Base-by-base conservation (phyloP, 2,888 invertebrate genomes). In the Gisinianus flammeolus region DNA sequence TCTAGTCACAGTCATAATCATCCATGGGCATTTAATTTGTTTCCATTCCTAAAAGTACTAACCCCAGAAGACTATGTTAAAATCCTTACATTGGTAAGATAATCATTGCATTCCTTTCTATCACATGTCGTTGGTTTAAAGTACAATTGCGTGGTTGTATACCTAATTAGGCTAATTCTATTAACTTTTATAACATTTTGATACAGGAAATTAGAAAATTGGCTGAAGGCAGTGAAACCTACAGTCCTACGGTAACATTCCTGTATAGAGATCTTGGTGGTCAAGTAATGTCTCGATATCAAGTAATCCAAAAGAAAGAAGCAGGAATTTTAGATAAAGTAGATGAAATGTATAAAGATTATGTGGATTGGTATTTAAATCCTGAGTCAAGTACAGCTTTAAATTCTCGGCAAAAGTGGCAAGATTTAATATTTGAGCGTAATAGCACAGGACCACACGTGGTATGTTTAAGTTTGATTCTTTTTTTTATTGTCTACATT, bases 141-240 rank as follows among this genome's bases (percentile, higher is more conserved):
- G n/a, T n/a, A n/a, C n/a, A n/a, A n/a, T n/a, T n/a, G n/a, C n/a
- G n/a, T n/a, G n/a, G n/a, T n/a, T n/a, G n/a, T n/a, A n/a, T n/a
- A n/a, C n/a, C n/a, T n/a, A n/a, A n/a, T n/a, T n/a, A n/a, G n/a
- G n/a, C n/a, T n/a, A n/a, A n/a, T n/a, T n/a, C n/a, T n/a, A n/a
- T n/a, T n/a, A n/a, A n/a, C n/a, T n/a, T n/a, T n/a, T n/a, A n/a
- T n/a, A n/a, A n/a, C 26, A 30, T 58, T 64, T 33, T 70, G 31
- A 88, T 93, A 84, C 88, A 90, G 77, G 94, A 94, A 87, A 89
- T 94, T 8, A 90, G 89, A 84, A 91, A 90, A 84, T 85, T 94
- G 16, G 92, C 92, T 0, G 91, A 92, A 85, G 93, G 93, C 6
- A 94, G 94, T 0, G 94, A 94, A 86, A 91, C 92, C 0, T 94